A percentile compares a stretch with the other conserved stretches of the same genome.
Conservation (phyloP, 2,888 invertebrate genomes). For the Tigriopus californicus region DNA sequence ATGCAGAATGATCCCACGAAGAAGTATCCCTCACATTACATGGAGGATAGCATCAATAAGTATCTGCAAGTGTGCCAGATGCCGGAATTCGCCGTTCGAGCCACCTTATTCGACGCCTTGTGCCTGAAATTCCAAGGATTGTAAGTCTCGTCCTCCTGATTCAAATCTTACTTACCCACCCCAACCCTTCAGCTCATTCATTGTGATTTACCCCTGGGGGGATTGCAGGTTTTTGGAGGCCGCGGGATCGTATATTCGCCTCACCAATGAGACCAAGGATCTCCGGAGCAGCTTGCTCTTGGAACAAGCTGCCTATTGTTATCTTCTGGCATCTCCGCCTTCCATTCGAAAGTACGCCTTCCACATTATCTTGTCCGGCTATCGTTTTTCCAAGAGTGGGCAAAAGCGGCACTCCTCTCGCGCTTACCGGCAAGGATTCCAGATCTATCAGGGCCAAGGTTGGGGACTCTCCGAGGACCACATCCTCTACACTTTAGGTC, state of each 20-base stretch:
- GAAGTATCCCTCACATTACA: conserved; percentile 14
- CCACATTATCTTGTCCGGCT: conserved; percentile 13
- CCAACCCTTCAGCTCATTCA: too few species aligned
- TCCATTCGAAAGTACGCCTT: conserved; percentile 11
- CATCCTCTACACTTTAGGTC: conserved; percentile 14
- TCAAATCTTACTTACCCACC: too few species aligned
- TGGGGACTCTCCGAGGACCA: conserved; percentile 8
- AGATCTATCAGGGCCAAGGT: conserved; percentile 13
- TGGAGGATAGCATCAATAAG: conserved; percentile 13
- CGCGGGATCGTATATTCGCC: conserved; percentile 7
- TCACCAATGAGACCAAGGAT: conserved; percentile 11
- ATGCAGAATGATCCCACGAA: conserved; percentile 6
- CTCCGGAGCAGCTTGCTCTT: conserved; percentile 5
- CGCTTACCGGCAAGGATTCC: conserved; percentile 10
- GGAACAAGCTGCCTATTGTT: conserved; percentile 15
- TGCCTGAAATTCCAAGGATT: conserved; percentile 13
- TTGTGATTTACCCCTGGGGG: too few species aligned
- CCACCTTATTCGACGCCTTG: conserved; percentile 13
- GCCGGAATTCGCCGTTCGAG: conserved; percentile 15
- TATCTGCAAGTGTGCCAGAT: conserved; percentile 13
- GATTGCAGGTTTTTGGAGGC: conserved; percentile 4
- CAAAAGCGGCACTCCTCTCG: conserved; percentile 11
- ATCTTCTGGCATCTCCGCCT: conserved; percentile 1
- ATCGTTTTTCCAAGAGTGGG: conserved; percentile 14
- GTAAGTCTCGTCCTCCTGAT: not conserved